Percentiles rank a stretch among this genome's conserved stretches.
phyloP scores from a whole-genome alignment of 2,797 vertebrate species.

The Pangasius djambal region DNA sequence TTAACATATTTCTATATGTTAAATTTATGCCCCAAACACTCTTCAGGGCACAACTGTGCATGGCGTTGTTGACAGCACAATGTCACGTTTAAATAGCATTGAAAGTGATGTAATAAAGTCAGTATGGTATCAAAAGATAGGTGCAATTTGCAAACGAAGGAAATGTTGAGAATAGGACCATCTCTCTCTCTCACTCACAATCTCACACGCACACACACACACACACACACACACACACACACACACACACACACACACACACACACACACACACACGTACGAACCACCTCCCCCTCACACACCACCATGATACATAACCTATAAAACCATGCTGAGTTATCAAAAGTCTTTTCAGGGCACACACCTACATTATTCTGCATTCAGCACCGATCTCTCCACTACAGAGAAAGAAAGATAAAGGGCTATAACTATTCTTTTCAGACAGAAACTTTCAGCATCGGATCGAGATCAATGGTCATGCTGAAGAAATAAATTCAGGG shows the following conservation, averaged over 20 bases:
- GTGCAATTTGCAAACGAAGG: not conserved
- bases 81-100: not conserved
- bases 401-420: constrained; percentile 32
- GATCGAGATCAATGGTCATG: constrained; percentile 75
- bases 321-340: constrained; percentile 23
- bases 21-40: not conserved
- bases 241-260: not conserved
- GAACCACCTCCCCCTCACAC: constrained; percentile 6
- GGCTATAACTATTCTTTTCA: constrained; percentile 58
- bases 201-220: constrained; percentile 5
- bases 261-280: constrained; percentile 1
- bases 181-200: not conserved
- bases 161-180: not conserved
- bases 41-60: not conserved
- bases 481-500: constrained; percentile 77
- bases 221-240: constrained; percentile 17
- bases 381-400: constrained; percentile 20
- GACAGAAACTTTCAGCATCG: constrained; percentile 72
- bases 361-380: constrained; percentile 41
- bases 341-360: constrained; percentile 27
- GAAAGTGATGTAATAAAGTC: not conserved
- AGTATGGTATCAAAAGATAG: not conserved
- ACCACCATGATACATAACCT: not conserved
- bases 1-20: not conserved
- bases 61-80: not conserved